These are phyloP conservation scores for Dendrocincla tyrannina DNA, from an alignment of 2,797 vertebrate species.

Conservation along the genomic window DNA sequence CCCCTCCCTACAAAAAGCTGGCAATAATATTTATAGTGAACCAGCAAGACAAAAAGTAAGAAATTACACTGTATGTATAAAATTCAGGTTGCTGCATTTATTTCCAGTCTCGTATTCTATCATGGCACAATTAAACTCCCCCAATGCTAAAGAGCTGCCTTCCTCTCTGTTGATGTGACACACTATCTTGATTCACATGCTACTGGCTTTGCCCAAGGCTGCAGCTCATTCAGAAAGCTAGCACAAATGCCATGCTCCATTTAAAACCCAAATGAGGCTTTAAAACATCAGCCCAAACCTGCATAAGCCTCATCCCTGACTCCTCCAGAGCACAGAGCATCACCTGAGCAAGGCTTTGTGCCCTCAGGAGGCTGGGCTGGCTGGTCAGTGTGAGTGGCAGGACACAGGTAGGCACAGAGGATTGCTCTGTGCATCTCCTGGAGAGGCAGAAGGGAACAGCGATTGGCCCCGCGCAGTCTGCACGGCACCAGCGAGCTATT, in stretches of 20 bases:
- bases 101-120: background rate
- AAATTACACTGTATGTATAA: background rate
- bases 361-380: background rate
- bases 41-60: background rate
- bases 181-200: background rate
- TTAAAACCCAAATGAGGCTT: conserved; percentile 12
- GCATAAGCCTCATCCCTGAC: background rate
- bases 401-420: background rate
- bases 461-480: background rate
- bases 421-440: background rate
- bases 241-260: background rate
- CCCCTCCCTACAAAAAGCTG: background rate
- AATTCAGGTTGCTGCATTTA: background rate
- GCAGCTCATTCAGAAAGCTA: conserved; percentile 27
- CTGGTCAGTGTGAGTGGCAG: background rate
- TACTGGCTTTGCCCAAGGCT: background rate
- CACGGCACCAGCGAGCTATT: background rate
- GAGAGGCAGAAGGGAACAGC: background rate
- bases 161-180: background rate
- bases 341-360: background rate
- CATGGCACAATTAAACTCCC: background rate
- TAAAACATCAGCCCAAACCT: background rate
- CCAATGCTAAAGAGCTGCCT: background rate
- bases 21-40: background rate
- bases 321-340: background rate